phyloP scores from a whole-genome alignment of 2,888 invertebrate genomes.

The Drosophila ustulata region DNA sequence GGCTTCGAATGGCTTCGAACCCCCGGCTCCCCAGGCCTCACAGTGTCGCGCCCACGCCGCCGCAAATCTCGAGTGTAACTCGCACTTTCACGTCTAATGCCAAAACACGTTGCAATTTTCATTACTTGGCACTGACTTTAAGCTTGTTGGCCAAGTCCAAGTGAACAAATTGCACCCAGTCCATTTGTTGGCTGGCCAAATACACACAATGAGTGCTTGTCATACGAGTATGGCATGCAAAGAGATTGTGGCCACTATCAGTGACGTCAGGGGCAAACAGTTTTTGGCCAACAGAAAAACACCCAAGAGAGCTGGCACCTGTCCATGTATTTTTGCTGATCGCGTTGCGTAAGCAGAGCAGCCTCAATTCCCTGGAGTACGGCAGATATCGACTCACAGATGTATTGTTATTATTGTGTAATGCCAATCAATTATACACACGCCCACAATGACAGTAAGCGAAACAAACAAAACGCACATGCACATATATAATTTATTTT shows the following conservation, averaged over 20 bases:
- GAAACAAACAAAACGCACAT: conserved; percentile 18
- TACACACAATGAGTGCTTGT: background rate
- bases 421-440: conserved; percentile 73
- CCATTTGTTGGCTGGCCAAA: conserved; percentile 14
- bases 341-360: conserved; percentile 72
- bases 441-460: conserved; percentile 53
- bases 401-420: conserved; percentile 64
- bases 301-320: conserved; percentile 8
- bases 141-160: conserved; percentile 81
- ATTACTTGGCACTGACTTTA: conserved; percentile 81
- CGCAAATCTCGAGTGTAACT: conserved; percentile 58
- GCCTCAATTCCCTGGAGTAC: conserved; percentile 38
- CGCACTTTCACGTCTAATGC: conserved; percentile 82
- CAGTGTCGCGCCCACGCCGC: conserved; percentile 39
- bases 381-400: conserved; percentile 24
- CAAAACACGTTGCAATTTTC: conserved; percentile 81
- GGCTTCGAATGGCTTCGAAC: conserved; percentile 41
- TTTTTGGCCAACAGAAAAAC: conserved; percentile 10
- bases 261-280: conserved; percentile 66
- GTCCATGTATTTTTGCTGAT: conserved; percentile 21
- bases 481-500: conserved; percentile 40
- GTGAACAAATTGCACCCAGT: conserved; percentile 59
- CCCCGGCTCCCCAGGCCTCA: conserved; percentile 6
- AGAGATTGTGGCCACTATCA: conserved; percentile 34
- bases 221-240: background rate